A percentile compares a stretch with the other conserved stretches of the same genome.
These are phyloP conservation scores for Molorchus minor DNA, from an alignment of 2,888 invertebrate species.

Conservation along the genomic window DNA sequence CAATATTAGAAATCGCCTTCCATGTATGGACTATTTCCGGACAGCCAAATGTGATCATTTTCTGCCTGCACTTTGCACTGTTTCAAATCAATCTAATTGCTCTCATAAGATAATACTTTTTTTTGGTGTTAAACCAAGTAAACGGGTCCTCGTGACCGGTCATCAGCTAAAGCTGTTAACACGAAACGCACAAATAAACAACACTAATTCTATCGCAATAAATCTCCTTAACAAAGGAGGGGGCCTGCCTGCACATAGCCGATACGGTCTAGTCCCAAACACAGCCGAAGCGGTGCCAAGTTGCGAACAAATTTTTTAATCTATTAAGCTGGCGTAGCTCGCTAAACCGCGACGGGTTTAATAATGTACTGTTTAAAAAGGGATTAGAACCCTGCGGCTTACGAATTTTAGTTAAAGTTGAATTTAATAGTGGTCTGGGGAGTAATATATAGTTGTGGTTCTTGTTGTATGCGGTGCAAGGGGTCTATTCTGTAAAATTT, in stretches of 20 bases:
- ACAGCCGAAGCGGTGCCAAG: slow-evolving; percentile 24
- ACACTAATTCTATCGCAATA: slow-evolving; percentile 21
- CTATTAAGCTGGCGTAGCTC: slow-evolving; percentile 22
- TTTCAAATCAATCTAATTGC: no score
- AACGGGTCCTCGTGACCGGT: no score
- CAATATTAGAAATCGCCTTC: no score
- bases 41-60: no score
- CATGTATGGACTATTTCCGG: no score
- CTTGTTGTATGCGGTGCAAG: no score
- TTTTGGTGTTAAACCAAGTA: no score
- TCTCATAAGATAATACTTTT: no score
- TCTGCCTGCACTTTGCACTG: no score
- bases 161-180: no score
- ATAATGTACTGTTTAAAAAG: slow-evolving; percentile 26
- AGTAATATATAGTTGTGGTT: no score
- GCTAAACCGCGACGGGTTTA: slow-evolving; percentile 29
- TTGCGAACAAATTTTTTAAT: slow-evolving; percentile 25
- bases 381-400: slow-evolving; percentile 24
- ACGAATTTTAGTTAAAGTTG: slow-evolving; percentile 16
- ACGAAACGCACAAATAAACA: slow-evolving; percentile 18
- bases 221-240: slow-evolving; percentile 33
- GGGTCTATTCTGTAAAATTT: no score
- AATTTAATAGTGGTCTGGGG: slow-evolving; percentile 20
- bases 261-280: slow-evolving; percentile 28
- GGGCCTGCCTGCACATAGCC: slow-evolving; percentile 22